Conservation (phyloP, 53 echinoderm and acorn worm genomes). For the Glandiceps talaboti region DNA sequence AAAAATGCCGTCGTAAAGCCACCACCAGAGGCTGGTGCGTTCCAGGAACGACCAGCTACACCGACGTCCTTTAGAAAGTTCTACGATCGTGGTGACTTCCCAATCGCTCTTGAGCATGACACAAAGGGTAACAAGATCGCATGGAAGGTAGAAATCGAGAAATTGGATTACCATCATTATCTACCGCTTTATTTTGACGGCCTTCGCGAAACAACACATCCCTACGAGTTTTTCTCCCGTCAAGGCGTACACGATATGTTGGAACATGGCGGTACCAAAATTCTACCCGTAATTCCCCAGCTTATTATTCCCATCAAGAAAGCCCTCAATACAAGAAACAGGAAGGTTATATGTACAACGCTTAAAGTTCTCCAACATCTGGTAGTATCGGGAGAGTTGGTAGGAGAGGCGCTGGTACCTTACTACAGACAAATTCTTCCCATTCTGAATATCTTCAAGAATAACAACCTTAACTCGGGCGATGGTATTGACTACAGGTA, state of each 20-base stretch:
- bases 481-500: constrained; percentile 98
- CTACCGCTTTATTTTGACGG: constrained; percentile 98
- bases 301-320: constrained; percentile 91
- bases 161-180: constrained; percentile 96
- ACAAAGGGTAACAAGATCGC: constrained; percentile 99
- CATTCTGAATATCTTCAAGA: constrained; percentile 88
- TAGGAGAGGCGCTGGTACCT: constrained; percentile 87
- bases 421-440: constrained; percentile 97
- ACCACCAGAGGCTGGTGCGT: constrained; percentile 77
- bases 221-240: constrained; percentile 85
- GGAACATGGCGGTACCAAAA: constrained; percentile 88
- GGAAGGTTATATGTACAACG: constrained; percentile 76
- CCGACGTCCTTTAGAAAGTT: constrained; percentile 74
- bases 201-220: constrained; percentile 81
- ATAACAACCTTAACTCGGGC: constrained; percentile 74
- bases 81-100: constrained; percentile 94
- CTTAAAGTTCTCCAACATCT: constrained; percentile 90
- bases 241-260: constrained; percentile 99
- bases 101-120: constrained; percentile 96
- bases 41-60: constrained; percentile 40
- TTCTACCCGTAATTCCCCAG: constrained; percentile 84
- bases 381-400: constrained; percentile 68
- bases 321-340: constrained; percentile 56
- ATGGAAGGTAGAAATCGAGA: constrained; percentile 99
- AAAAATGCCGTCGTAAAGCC: constrained; percentile 50